Base-by-base conservation (phyloP, 2,113 vertebrate genomes). In the Ailuropoda melanoleuca region DNA sequence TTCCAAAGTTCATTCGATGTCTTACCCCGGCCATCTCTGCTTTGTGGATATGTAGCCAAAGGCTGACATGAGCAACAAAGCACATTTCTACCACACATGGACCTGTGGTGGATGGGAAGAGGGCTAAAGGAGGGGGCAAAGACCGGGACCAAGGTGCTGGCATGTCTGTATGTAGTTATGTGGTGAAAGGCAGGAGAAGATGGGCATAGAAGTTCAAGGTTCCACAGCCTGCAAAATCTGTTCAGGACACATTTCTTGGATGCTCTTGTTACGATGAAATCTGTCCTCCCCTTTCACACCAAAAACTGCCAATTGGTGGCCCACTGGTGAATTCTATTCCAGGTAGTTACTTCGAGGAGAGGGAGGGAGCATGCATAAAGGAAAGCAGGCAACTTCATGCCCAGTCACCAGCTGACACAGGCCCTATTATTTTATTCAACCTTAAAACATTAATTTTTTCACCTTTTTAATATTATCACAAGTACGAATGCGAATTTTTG, bases 401-500 rank as follows among this genome's bases (percentile, higher is more conserved):
- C 15, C 6, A 53, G 48, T n/a, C 15, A 21, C 3, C 6, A 56
- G 34, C 8, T 56, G 17, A 55, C 1, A 8, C 3, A 17, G 78
- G 6, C 48, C 24, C 43, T n/a, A 21, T 60, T 70, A 50, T 84
- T 64, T 88, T 50, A 37, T 56, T 82, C 50, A 14, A 66, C 34
- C 77, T 95, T 17, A 29, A 37, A 96, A 55, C 23, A 62, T 50
- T 55, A 77, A 50, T 84, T 55, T 95, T 92, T 46, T 19, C 55
- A 90, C 17, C 58, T 75, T 93, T 91, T 15, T 50, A 84, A 89
- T 83, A 75, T 53, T 81, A 82, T 89, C 82, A 70, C 37, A 88
- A 62, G 53, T 75, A 81, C 3, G 9, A 58, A 85, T 58, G 92
- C 43, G 77, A 48, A 46, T 37, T 96, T 92, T 88, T 88, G 3